These are phyloP conservation scores for Zophobas morio DNA, from an alignment of 1,140 invertebrate genomes.

Conservation along the genomic window DNA sequence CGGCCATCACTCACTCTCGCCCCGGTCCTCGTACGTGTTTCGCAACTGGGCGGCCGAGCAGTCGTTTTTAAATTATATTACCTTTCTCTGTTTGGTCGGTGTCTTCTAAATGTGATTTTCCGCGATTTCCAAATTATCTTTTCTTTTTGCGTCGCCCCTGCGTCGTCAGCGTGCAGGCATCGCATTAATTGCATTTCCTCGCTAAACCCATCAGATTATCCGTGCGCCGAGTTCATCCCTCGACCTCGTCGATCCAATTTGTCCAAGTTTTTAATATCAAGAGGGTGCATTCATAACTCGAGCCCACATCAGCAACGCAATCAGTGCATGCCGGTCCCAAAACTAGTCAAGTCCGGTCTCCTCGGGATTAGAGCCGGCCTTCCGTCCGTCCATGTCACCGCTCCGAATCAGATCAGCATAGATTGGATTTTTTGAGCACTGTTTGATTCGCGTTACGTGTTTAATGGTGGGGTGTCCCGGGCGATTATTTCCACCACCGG, in stretches of 20 bases:
- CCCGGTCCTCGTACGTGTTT: too few relatives aligned
- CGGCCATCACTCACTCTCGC: too few relatives aligned
- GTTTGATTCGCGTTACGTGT: constrained; percentile 45
- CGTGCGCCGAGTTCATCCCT: constrained; percentile 15
- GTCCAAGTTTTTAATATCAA: constrained; percentile 41
- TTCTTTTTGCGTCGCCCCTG: too few relatives aligned
- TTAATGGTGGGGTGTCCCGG: constrained; percentile 42
- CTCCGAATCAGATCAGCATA: constrained; percentile 53
- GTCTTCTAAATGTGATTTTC: too few relatives aligned
- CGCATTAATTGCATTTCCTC: constrained; percentile 19
- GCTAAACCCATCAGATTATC: constrained; percentile 12
- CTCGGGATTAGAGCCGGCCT: constrained; percentile 27
- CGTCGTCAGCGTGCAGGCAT: not conserved
- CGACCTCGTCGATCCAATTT: constrained; percentile 25
- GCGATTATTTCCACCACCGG: constrained; percentile 23
- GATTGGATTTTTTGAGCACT: constrained; percentile 54
- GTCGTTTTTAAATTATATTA: too few relatives aligned
- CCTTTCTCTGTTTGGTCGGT: too few relatives aligned
- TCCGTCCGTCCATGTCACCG: constrained; percentile 46
- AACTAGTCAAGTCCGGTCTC: constrained; percentile 36
- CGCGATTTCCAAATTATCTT: too few relatives aligned
- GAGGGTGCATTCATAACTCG: constrained; percentile 8
- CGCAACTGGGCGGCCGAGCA: too few relatives aligned
- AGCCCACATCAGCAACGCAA: constrained; percentile 13
- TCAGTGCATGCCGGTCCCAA: constrained; percentile 27